These are phyloP conservation scores for Dreissena rostriformis DNA, from an alignment of 1,140 invertebrate species.

Conservation along the genomic window DNA sequence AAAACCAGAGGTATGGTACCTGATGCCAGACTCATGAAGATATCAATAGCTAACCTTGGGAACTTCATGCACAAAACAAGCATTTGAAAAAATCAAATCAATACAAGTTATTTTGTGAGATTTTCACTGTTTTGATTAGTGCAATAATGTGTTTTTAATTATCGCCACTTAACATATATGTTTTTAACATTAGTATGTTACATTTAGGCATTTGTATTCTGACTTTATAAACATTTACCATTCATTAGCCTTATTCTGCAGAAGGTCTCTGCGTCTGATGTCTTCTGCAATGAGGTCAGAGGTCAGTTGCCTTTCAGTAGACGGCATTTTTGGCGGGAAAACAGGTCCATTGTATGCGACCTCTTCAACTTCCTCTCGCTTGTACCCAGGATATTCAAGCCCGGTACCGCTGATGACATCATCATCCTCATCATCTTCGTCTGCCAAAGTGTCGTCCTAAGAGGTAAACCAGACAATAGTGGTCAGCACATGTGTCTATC, in stretches of 20 bases:
- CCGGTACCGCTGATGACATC: conserved; percentile 67
- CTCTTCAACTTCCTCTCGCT: conserved; percentile 59
- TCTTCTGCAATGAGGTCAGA: conserved; percentile 75
- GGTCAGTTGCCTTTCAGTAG: conserved; percentile 54
- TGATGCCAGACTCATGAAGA: too few species aligned
- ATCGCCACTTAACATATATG: neutral
- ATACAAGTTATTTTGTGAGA: neutral
- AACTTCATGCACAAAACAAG: too few species aligned
- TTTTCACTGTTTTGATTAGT: neutral
- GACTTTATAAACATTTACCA: conserved; percentile 64
- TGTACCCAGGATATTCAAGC: conserved; percentile 74
- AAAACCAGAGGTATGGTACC: too few species aligned
- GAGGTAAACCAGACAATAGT: neutral
- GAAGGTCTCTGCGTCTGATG: conserved; percentile 66
- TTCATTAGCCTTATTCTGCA: conserved; percentile 74
- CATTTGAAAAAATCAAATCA: too few species aligned
- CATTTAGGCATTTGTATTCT: neutral
- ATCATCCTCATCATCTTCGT: conserved; percentile 47
- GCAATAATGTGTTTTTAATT: neutral
- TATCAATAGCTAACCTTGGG: too few species aligned
- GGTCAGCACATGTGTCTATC: neutral
- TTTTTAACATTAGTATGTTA: too few species aligned
- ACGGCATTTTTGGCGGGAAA: conserved; percentile 62
- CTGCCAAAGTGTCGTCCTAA: conserved; percentile 56
- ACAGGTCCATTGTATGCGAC: conserved; percentile 55